phyloP scores from a whole-genome alignment of 2,888 invertebrate species.

The Ischnus inquisitorius region DNA sequence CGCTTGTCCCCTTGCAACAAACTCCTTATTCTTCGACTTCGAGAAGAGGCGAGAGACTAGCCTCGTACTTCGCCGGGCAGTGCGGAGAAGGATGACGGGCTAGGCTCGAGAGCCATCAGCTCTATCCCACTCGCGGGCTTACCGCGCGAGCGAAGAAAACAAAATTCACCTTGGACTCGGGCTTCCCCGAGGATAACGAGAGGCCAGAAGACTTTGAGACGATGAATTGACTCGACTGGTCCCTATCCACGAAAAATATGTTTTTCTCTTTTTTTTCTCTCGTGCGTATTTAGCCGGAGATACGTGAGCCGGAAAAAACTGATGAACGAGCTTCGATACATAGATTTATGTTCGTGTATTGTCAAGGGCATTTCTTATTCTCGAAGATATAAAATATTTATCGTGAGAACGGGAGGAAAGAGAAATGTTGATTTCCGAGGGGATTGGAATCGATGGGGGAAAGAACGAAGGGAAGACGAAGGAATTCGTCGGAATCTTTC shows the following conservation, averaged over 20 bases:
- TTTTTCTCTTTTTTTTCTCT: not conserved
- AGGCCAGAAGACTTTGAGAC: not conserved
- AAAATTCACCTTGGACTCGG: constrained; percentile 61
- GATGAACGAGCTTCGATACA: not conserved
- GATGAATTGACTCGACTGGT: not conserved
- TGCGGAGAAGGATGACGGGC: not conserved
- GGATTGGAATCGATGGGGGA: not conserved
- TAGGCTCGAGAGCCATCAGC: constrained; percentile 34
- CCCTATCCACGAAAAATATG: not conserved
- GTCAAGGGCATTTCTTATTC: too few species aligned
- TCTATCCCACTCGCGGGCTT: constrained; percentile 20
- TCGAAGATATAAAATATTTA: not conserved
- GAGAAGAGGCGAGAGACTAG: not conserved
- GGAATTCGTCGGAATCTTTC: constrained; percentile 4
- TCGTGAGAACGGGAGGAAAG: not conserved
- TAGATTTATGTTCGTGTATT: not conserved
- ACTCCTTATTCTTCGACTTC: constrained; percentile 49
- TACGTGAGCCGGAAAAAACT: not conserved
- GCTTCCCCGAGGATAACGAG: constrained; percentile 55
- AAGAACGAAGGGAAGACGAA: not conserved
- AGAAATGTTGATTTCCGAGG: not conserved
- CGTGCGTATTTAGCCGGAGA: not conserved
- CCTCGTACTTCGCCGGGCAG: not conserved
- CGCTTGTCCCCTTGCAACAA: constrained; percentile 9
- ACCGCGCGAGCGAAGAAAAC: not conserved